These are phyloP conservation scores for Oncorhynchus mykiss DNA, from an alignment of 2,113 vertebrate species.

Conservation along the genomic window DNA sequence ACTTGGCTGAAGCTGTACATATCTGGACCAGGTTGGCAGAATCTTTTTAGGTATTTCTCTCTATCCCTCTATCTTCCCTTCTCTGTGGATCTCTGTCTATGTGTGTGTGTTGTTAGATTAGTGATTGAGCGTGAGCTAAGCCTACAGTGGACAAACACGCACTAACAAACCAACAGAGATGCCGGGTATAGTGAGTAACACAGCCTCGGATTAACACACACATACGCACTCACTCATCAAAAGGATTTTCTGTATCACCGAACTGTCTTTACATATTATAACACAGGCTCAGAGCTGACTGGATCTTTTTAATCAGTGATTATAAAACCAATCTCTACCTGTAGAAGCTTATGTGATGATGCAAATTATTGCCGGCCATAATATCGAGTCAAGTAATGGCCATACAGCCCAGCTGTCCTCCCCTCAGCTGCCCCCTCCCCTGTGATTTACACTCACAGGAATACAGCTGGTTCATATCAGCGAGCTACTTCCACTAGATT, in stretches of 20 bases:
- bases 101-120: constrained; percentile 43
- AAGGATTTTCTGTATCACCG: neutral
- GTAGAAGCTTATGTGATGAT: too few relatives aligned
- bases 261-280: neutral
- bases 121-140: constrained; percentile 50
- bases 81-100: too few relatives aligned
- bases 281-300: neutral
- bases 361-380: too few relatives aligned
- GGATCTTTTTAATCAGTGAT: constrained; percentile 4
- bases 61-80: too few relatives aligned
- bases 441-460: neutral
- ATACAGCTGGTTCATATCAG: neutral
- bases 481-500: too few relatives aligned
- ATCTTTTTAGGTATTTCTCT: too few relatives aligned
- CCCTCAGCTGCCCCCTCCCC: too few relatives aligned
- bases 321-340: too few relatives aligned
- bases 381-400: too few relatives aligned
- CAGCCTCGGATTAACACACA: constrained; percentile 51
- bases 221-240: constrained; percentile 17
- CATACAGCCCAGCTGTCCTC: too few relatives aligned
- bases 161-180: constrained; percentile 34
- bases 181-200: constrained; percentile 54
- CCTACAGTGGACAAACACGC: constrained; percentile 43
- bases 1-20: too few relatives aligned
- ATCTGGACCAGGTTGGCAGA: too few relatives aligned